These are phyloP conservation scores for Misgurnus mizolepis DNA, from an alignment of 2,113 vertebrate genomes.

Conservation along the genomic window DNA sequence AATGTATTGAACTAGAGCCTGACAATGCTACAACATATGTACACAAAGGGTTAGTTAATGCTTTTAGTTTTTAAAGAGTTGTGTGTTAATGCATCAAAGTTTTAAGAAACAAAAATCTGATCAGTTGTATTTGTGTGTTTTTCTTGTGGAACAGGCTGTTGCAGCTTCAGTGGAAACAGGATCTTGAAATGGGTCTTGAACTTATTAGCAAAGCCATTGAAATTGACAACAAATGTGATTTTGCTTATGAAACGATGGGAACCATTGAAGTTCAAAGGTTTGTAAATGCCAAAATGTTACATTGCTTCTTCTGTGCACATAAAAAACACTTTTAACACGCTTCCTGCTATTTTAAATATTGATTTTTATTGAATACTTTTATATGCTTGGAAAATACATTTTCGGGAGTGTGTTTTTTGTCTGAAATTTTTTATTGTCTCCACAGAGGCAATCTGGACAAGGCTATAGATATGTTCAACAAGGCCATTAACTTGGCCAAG, in stretches of 20 bases:
- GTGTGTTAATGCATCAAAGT: not conserved
- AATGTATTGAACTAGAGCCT: slow-evolving; percentile 96
- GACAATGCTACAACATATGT: slow-evolving; percentile 98
- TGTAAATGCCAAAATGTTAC: slow-evolving; percentile 39
- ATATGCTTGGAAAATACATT: not conserved
- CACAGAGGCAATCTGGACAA: slow-evolving; percentile 97
- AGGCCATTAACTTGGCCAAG: slow-evolving; percentile 98
- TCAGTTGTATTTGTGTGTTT: slow-evolving; percentile 20
- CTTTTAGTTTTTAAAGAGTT: not conserved
- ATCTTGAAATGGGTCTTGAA: slow-evolving; percentile 93
- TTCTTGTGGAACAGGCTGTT: slow-evolving; percentile 80
- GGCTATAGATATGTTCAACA: slow-evolving; percentile 99
- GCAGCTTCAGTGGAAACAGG: slow-evolving; percentile 99
- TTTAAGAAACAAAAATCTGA: not conserved
- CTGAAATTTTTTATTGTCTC: slow-evolving; percentile 30
- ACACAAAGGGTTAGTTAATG: slow-evolving; percentile 91
- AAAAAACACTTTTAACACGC: not conserved
- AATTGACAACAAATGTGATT: slow-evolving; percentile 99
- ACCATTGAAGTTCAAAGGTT: slow-evolving; percentile 99
- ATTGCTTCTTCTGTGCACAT: not conserved
- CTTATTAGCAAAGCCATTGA: slow-evolving; percentile 99
- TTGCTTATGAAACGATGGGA: slow-evolving; percentile 99
- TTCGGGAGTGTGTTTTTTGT: not conserved
- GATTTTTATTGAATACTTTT: not conserved
- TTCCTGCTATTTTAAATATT: not conserved